A percentile compares a stretch with the other conserved stretches of the same genome.
phyloP scores from a whole-genome alignment of 2,888 invertebrate genomes.

The Cosmia pyralina region DNA sequence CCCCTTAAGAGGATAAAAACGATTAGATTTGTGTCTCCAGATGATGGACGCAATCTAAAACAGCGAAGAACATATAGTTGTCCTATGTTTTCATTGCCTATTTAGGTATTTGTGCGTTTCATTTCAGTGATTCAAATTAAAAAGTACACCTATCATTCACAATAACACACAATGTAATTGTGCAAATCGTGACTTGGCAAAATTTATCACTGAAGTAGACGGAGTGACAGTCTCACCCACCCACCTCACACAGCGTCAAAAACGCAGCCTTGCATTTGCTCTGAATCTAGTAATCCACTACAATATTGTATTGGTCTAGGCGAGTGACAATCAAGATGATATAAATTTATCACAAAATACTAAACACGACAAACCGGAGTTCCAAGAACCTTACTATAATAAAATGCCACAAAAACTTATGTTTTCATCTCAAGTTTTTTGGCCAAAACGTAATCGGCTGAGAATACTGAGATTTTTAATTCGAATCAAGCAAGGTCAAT shows the following conservation, averaged over 20 bases:
- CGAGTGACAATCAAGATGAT: too few species aligned
- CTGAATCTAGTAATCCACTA: not conserved
- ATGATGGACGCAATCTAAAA: too few species aligned
- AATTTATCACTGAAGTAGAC: not conserved
- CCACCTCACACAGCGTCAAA: not conserved
- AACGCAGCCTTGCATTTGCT: not conserved
- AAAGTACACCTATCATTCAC: not conserved
- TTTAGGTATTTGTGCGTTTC: too few species aligned
- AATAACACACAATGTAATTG: not conserved
- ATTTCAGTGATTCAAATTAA: not conserved
- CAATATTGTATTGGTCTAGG: not conserved
- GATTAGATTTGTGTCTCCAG: too few species aligned
- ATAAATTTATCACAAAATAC: slow-evolving; percentile 13
- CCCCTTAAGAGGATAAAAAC: too few species aligned
- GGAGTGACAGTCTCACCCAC: not conserved
- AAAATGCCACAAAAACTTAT: slow-evolving; percentile 23
- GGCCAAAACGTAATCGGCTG: slow-evolving; percentile 28
- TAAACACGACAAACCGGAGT: not conserved
- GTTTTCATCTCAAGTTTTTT: slow-evolving; percentile 33
- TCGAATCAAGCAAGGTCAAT: slow-evolving; percentile 41
- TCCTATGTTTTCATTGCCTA: too few species aligned
- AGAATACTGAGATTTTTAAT: slow-evolving; percentile 26
- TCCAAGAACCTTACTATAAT: slow-evolving; percentile 14
- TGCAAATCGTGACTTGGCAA: not conserved
- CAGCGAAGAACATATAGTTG: too few species aligned